These are phyloP conservation scores for Catagonus wagneri DNA, from an alignment of 2,113 vertebrate species.

Conservation along the genomic window DNA sequence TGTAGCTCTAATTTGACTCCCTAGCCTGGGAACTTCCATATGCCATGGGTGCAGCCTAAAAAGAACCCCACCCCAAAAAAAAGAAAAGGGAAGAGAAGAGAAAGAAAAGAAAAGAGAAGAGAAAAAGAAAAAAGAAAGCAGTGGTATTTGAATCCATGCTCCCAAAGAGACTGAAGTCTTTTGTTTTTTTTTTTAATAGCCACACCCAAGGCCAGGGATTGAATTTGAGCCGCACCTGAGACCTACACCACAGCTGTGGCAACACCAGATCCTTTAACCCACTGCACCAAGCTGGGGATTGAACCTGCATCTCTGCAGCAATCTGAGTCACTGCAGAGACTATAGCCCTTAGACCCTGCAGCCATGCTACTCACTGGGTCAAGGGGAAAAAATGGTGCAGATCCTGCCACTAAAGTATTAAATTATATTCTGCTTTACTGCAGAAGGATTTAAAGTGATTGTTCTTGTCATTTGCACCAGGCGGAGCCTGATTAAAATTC, in stretches of 20 bases:
- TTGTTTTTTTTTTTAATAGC: no score
- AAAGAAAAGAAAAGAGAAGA: neutral
- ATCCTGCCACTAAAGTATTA: neutral
- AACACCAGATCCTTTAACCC: no score
- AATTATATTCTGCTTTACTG: neutral
- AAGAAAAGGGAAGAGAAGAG: neutral
- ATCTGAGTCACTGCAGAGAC: neutral
- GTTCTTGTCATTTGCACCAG: neutral
- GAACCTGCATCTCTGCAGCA: no score
- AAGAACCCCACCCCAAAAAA: no score
- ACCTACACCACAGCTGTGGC: no score
- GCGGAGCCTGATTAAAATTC: conserved; percentile 43
- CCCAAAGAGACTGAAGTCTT: conserved; percentile 49
- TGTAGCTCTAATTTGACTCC: no score
- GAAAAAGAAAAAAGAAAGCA: conserved; percentile 40
- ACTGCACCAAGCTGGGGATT: no score
- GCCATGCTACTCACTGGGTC: neutral
- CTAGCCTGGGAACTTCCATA: no score
- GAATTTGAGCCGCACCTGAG: no score
- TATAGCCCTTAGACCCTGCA: neutral
- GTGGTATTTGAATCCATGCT: conserved; percentile 72
- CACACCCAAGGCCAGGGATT: no score
- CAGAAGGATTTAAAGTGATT: neutral
- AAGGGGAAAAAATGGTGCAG: neutral
- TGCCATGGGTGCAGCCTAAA: no score